Percentiles rank a stretch among this genome's conserved stretches.
Evolutionary conservation across 2,797 vertebrate genomes (phyloP).

Genomic region (Lophotriccus pileatus): DNA sequence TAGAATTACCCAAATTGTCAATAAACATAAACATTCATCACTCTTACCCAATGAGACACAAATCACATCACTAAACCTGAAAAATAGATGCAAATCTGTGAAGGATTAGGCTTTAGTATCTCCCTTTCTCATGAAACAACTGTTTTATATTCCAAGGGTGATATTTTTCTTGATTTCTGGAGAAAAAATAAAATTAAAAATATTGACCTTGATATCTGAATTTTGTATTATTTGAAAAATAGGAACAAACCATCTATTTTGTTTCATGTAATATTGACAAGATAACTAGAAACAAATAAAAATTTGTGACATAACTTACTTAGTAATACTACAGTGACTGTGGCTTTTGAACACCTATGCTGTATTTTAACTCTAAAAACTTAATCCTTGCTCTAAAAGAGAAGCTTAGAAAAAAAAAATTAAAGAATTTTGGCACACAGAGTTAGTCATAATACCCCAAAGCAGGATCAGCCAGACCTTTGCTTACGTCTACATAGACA

Average conservation of each 20-base stretch:
- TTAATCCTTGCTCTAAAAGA: not conserved
- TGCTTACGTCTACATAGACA: not conserved
- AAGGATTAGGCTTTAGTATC: not conserved
- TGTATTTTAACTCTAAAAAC: not conserved
- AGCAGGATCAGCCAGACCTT: not conserved
- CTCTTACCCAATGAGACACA: not conserved
- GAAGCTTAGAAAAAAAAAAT: not conserved
- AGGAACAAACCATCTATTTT: not conserved
- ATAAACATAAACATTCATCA: not conserved
- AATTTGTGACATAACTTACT: not conserved
- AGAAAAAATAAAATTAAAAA: not conserved
- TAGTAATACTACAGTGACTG: not conserved
- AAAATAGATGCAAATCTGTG: not conserved
- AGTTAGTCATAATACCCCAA: not conserved
- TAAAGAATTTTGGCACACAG: not conserved
- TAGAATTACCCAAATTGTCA: not conserved
- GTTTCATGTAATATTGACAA: not conserved
- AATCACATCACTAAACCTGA: constrained; percentile 12
- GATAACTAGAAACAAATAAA: not conserved
- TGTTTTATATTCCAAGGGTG: not conserved
- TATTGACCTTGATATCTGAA: not conserved
- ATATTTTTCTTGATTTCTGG: not conserved
- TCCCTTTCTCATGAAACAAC: not conserved
- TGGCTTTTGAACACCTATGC: not conserved
- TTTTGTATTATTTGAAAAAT: not conserved